Evolutionary conservation across 2,888 invertebrate species (phyloP).

Genomic region (Muschampia plurimacula): DNA sequence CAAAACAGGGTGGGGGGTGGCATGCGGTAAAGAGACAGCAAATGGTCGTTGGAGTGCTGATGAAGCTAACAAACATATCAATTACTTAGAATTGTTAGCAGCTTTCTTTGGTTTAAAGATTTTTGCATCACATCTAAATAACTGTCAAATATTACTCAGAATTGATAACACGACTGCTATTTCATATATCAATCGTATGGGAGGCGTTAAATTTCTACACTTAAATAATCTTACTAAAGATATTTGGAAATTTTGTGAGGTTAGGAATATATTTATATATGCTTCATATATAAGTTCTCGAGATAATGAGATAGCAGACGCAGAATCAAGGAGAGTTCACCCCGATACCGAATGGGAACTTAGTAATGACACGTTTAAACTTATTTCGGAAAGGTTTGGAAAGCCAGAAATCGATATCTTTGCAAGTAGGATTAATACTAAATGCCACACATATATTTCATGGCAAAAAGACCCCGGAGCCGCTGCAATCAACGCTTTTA

Average conservation of each 20-base stretch:
- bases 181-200: no score
- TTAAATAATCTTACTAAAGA: no score
- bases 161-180: background rate
- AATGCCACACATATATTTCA: constrained; percentile 27
- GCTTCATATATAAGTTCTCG: no score
- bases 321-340: no score
- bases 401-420: constrained; percentile 35
- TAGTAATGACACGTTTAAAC: no score
- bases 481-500: constrained; percentile 35
- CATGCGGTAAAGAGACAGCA: background rate
- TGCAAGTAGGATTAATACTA: constrained; percentile 29
- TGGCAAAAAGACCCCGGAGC: constrained; percentile 34
- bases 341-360: no score
- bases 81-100: constrained; percentile 4
- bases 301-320: no score
- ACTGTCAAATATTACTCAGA: background rate
- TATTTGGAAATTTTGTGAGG: no score
- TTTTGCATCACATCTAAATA: background rate
- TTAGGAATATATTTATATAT: no score
- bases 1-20: background rate
- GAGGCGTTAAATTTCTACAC: background rate
- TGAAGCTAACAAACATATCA: background rate
- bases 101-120: background rate
- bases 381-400: no score
- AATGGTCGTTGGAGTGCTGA: background rate